Evolutionary conservation across 2,797 vertebrate species (phyloP).

Genomic region (Syndactyla subalaris): DNA sequence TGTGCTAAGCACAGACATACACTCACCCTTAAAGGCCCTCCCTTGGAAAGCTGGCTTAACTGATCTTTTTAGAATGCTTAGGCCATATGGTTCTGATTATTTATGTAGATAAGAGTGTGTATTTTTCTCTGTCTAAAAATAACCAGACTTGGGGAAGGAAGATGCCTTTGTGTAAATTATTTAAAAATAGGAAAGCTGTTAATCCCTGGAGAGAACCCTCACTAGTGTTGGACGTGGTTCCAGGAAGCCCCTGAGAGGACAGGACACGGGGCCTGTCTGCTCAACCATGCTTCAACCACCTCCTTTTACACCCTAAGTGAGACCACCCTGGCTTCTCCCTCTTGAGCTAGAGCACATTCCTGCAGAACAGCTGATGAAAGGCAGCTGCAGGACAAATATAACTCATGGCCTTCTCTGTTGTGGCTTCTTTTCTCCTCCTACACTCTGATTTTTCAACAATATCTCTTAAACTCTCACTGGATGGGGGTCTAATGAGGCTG

Average conservation of each 20-base stretch:
- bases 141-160: slow-evolving; percentile 20
- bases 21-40: neutral
- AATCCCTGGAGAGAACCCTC: slow-evolving; percentile 30
- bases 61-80: slow-evolving; percentile 25
- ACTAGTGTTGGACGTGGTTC: accelerated
- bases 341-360: neutral
- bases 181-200: slow-evolving; percentile 43
- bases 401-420: neutral
- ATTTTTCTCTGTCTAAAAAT: slow-evolving; percentile 50
- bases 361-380: slow-evolving; percentile 9
- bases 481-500: neutral
- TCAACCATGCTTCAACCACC: accelerated
- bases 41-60: neutral
- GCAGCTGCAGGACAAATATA: slow-evolving; percentile 1
- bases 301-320: neutral
- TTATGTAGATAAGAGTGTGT: slow-evolving; percentile 39
- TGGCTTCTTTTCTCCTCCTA: neutral
- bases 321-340: neutral
- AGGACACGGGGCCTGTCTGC: neutral
- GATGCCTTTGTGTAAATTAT: slow-evolving; percentile 41
- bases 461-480: neutral
- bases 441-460: neutral
- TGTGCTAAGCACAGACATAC: neutral
- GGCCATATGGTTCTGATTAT: slow-evolving; percentile 63
- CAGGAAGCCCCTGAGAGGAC: neutral